Evolutionary conservation across 2,888 invertebrate genomes (phyloP), one percentile per base, ranked within the genome.

Genomic region (Pachymerium ferrugineum): DNA sequence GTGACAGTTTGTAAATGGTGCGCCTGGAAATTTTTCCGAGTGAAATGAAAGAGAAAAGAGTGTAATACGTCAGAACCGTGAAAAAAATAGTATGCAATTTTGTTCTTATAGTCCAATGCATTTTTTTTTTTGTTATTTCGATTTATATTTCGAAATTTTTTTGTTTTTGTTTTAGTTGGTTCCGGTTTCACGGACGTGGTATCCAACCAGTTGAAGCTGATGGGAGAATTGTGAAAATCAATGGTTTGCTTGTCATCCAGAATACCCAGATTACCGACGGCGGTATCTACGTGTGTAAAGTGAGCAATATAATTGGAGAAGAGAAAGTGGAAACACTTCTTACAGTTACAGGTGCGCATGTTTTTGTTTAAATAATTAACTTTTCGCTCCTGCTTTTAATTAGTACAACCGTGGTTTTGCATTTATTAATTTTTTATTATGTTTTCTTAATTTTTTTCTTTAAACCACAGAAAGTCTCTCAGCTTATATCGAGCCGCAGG

Each of bases 401-500:
- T n/a, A n/a, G n/a, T n/a, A n/a, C n/a, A n/a, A n/a, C n/a, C n/a
- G n/a, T n/a, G n/a, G n/a, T n/a, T 25, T 19, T 47, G 1, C 8
- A 19, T 16, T 47, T n/a, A n/a, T 33, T 33, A 16, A 19, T 70
- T 1, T 12, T 22, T 72, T 42, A 4, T 38, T 25, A 14, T 22
- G 3, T 72, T 72, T 31, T 70, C 3, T 16, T 25, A 1, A 3
- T 71, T 16, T 30, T 35, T 62, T 67, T 30, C n/a, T n/a, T 3
- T 29, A 29, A 28, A 16, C 3, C 29, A 5, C 73, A 73, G 73
- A 73, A 68, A 16, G 14, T n/a, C 25, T 73, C 8, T 35, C 68
- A 14, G 73, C 33, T n/a, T 68, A 68, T 67, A 35, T 73, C 0
- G 73, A 73, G 19, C 73, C 73, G 29, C 73, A 73, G 33, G 73